Evolutionary conservation across 2,888 invertebrate species (phyloP).

Genomic region (Serrognathus titanus): DNA sequence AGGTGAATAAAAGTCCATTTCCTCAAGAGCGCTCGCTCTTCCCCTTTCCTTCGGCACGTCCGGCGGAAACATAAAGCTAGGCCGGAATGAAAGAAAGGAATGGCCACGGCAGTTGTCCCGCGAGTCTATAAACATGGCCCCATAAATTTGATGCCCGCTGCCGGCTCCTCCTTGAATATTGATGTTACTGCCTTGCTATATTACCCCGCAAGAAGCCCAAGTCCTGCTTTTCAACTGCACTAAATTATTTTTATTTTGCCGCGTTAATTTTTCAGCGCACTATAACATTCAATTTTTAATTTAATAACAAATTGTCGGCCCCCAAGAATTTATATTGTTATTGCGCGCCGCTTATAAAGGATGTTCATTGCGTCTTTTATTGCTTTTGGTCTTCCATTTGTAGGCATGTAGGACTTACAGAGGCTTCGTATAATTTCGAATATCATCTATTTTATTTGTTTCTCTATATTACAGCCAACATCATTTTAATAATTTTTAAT

Average conservation of each 20-base stretch:
- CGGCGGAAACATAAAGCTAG: conserved; percentile 48
- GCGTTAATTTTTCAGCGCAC: conserved; percentile 17
- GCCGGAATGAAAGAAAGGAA: conserved; percentile 50
- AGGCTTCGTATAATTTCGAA: too few species aligned
- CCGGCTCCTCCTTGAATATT: conserved; percentile 48
- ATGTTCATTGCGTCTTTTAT: neutral
- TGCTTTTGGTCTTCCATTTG: neutral
- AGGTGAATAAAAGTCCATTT: neutral
- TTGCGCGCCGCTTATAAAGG: neutral
- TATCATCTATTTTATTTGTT: too few species aligned
- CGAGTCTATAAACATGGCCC: conserved; percentile 52
- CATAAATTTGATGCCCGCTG: conserved; percentile 51
- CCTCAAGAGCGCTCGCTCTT: neutral
- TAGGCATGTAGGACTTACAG: too few species aligned
- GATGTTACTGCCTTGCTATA: conserved; percentile 46
- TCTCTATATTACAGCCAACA: too few species aligned
- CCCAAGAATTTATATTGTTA: neutral
- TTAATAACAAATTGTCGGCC: conserved; percentile 18
- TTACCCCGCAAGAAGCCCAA: conserved; percentile 36
- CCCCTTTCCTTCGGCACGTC: conserved; percentile 38
- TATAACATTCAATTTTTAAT: conserved; percentile 20
- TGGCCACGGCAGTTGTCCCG: conserved; percentile 48
- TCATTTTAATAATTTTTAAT: too few species aligned
- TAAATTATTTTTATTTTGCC: conserved; percentile 30
- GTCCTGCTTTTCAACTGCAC: conserved; percentile 24